Evolutionary conservation across 2,888 invertebrate species (phyloP), one percentile per base, ranked within the genome.

Genomic region (Dorcus parallelipipedus): DNA sequence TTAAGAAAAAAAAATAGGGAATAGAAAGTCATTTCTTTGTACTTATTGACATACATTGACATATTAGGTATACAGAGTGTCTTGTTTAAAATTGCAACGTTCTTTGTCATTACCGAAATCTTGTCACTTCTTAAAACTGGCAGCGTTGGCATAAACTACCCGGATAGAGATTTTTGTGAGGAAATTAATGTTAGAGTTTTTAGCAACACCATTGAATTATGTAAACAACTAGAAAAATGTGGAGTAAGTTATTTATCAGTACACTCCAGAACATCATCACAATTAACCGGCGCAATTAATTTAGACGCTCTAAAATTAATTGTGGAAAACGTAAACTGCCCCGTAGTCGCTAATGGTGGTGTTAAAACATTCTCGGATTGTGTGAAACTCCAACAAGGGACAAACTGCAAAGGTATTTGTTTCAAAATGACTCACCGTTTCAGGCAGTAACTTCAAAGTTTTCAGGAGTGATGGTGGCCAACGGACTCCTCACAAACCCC

Each of bases 321-420:
- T 9, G 87, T 86, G 67, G 83, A 88, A 52, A 84, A 83, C 63
- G 77, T 95, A n/a, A 74, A 77, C 41, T 80, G 97, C 64, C 97
- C 98, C 1, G 81, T 98, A 0, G 84, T 97, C 64, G 96, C 93
- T 0, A 99, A 99, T 81, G 98, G 98, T 40, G 95, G 95, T 69
- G 82, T 96, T 0, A 90, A 86, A 69, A 84, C 82, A 49, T 78
- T 91, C 58, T 74, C 83, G n/a, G 91, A 91, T 75, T 93, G 91
- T 33, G 74, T 86, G 58, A 71, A 78, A 9, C 80, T 97, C 41
- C 83, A 87, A 64, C 76, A 84, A 41, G 69, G 76, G 57, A 90
- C 94, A 0, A 85, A 86, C 8, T 91, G 90, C 68, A 81, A 84
- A 72, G 97, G 95, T 78, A 75, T 41, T 10, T 6, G 14, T 10